Evolutionary conservation across 1,140 invertebrate species (phyloP), one percentile per base, ranked within the genome.

Genomic region (Thaumatotibia leucotreta): DNA sequence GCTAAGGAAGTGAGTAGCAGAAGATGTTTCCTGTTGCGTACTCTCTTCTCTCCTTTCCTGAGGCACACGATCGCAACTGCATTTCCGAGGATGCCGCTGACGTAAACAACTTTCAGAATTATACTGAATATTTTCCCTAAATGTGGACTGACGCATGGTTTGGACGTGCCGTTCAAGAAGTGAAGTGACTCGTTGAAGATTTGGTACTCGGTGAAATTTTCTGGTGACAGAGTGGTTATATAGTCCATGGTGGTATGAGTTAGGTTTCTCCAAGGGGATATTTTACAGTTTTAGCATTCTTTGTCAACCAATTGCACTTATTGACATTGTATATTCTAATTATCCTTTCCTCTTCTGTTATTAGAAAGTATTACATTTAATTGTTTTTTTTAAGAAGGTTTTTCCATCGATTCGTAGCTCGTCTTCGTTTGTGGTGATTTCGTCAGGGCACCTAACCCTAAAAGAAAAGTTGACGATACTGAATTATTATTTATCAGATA

Each of bases 11-110:
- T 93, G 66, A 97, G 89, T 93, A 97, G 94, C 72, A 97, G 88
- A 68, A 96, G 92, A 86, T 97, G 96, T 80, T 96, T 96, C 61
- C 93, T 92, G 82, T 97, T 97, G 74, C 95, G 92, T 35, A 94
- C 93, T 80, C 94, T 92, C 58, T 92, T 82, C 79, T 93, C 90
- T 0, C 91, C 91, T 9, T 79, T 75, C 23, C 89, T 69, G 39
- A 92, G 69, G 1, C 81, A 80, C 0, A 90, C 64, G 29, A 92
- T 90, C 0, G 89, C 91, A 0, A 80, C 77, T 0, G 83, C 78
- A 61, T 92, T 92, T 0, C 89, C 89, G 1, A 91, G 33, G 6
- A 92, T 91, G 1, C 91, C 91, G 5, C 90, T 77, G 0, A 72
- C 73, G 64, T 92, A 92, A 65, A 86, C 87, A 61, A 91, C 74